Evolutionary conservation across 1,140 invertebrate species (phyloP).

Genomic region (Drosophila sechellia): DNA sequence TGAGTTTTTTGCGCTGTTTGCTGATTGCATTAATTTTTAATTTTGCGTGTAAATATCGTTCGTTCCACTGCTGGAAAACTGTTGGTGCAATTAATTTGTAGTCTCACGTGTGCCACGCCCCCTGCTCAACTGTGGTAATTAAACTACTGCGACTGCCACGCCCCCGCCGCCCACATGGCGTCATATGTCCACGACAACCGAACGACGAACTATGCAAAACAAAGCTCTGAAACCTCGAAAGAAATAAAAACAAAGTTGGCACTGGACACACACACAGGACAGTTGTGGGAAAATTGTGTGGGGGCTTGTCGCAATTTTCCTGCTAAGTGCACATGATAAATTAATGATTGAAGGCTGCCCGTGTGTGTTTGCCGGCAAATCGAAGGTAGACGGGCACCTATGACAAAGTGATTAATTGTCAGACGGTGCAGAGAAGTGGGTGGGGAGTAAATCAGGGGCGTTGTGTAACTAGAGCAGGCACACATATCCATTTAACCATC

Average conservation of each 20-base stretch:
- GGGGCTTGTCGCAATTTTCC: constrained; percentile 65
- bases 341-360: constrained; percentile 62
- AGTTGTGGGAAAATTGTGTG: constrained; percentile 18
- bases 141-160: constrained; percentile 38
- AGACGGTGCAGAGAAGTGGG: constrained; percentile 14
- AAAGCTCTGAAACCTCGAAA: constrained; percentile 38
- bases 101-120: constrained; percentile 35
- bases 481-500: constrained; percentile 37
- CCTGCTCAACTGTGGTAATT: constrained; percentile 43
- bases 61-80: constrained; percentile 22
- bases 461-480: constrained; percentile 40
- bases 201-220: constrained; percentile 42
- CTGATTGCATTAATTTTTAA: constrained; percentile 67
- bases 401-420: constrained; percentile 77
- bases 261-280: constrained; percentile 13
- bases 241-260: constrained; percentile 21
- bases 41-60: constrained; percentile 64
- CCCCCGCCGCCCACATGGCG: constrained; percentile 25
- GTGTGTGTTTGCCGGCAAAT: constrained; percentile 8
- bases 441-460: not conserved
- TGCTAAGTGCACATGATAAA: constrained; percentile 75
- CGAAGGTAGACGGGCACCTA: constrained; percentile 24
- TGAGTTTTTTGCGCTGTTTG: constrained; percentile 15
- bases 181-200: constrained; percentile 38
- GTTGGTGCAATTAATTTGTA: constrained; percentile 67